Evolutionary conservation across 2,113 vertebrate species (phyloP), one percentile per base, ranked within the genome.

Genomic region (Hippocampus abdominalis): DNA sequence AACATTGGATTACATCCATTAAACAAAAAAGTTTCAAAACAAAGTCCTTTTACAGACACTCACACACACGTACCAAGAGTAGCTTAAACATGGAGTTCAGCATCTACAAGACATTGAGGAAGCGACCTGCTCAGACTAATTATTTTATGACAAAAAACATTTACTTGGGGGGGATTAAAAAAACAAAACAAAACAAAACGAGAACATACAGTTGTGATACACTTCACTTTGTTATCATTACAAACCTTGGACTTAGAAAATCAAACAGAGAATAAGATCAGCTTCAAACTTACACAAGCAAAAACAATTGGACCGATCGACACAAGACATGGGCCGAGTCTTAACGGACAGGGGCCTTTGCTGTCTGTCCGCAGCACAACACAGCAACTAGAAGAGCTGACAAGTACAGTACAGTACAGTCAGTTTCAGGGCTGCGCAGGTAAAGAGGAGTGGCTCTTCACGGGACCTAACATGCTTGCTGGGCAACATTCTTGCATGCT

Each of bases 401-500:
- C 70, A 63, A 48, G 48, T 75, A 76, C 66, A 67, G 73, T 65
- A 59, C 9, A 25, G n/a, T 57, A 13, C 56, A 54, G 46, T 48
- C 49, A n/a, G n/a, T 23, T 77, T 81, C 62, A 72, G 79, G 70
- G 69, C 56, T 20, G 64, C 71, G 78, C 29, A 54, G 12, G 46
- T 4, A 51, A 69, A 77, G 78, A 80, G 88, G 87, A 83, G 85
- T 69, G 84, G 83, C 83, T 72, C 66, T 32, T 61, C 73, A 72
- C 51, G 62, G 71, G 79, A 87, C 64, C 76, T 42, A 80, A 82
- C 78, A 76, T 68, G 78, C 89, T 76, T 69, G 87, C 71, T 75
- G 49, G 66, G 79, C 78, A 4, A 74, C 89, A 89, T 90, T 90
- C 88, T 82, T 81, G 54, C 20, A 71, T 79, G 49, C 12, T n/a